These are phyloP conservation scores for Cecidostiba fungosa DNA, from an alignment of 2,888 invertebrate genomes.

Conservation along the genomic window DNA sequence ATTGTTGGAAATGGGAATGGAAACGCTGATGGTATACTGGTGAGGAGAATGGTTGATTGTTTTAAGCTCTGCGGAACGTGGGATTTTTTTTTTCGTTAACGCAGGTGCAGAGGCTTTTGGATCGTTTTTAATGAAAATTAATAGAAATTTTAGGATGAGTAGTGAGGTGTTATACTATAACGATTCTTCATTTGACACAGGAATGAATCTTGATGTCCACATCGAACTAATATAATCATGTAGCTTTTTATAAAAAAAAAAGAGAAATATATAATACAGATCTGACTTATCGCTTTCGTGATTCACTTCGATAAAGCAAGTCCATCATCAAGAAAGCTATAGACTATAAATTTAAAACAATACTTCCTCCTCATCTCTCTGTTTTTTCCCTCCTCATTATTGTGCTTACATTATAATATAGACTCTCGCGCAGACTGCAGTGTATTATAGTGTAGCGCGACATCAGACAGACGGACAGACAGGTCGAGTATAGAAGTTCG, in stretches of 20 bases:
- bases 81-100: not conserved
- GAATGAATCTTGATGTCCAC: too few relatives aligned
- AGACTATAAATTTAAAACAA: too few relatives aligned
- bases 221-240: too few relatives aligned
- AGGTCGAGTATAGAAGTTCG: not conserved
- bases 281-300: not conserved
- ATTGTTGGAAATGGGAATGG: not conserved
- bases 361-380: too few relatives aligned
- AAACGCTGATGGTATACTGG: not conserved
- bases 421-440: not conserved
- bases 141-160: too few relatives aligned
- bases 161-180: too few relatives aligned
- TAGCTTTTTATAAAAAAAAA: too few relatives aligned
- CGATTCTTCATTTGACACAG: too few relatives aligned
- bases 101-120: too few relatives aligned
- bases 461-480: not conserved
- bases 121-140: too few relatives aligned
- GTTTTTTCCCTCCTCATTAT: not conserved
- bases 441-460: not conserved
- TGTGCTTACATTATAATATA: not conserved
- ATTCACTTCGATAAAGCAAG: not conserved
- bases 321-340: too few relatives aligned
- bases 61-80: not conserved
- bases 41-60: not conserved
- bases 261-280: too few relatives aligned